Percentiles rank a stretch among this genome's conserved stretches.
Conservation (phyloP, 1,140 invertebrate genomes). For the Caenorhabditis inopinata region DNA sequence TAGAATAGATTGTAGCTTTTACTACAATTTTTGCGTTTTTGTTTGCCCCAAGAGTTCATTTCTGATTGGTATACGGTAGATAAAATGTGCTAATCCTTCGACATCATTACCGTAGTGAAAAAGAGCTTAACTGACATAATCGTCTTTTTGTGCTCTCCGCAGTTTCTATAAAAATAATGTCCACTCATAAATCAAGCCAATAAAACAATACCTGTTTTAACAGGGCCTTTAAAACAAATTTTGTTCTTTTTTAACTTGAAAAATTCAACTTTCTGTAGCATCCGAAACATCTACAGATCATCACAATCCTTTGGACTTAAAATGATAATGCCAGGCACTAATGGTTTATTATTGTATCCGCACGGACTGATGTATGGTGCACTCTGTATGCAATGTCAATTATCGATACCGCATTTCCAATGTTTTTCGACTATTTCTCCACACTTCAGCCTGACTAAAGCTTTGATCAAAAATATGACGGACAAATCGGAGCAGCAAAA, state of each 20-base stretch:
- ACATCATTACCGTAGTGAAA: not conserved
- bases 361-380: not conserved
- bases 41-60: not conserved
- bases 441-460: not conserved
- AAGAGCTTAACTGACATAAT: no score
- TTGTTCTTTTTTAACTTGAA: no score
- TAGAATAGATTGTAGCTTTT: not conserved
- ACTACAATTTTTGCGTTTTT: not conserved
- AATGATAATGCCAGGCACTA: no score
- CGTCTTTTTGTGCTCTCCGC: no score
- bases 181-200: no score
- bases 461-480: not conserved
- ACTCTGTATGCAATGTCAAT: not conserved
- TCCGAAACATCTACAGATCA: no score
- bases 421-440: not conserved
- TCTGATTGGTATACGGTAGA: not conserved
- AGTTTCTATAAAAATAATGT: not conserved
- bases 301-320: no score
- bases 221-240: no score
- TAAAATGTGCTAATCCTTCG: not conserved
- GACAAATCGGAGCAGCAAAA: not conserved
- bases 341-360: not conserved
- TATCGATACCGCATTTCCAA: not conserved
- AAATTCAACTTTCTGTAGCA: no score
- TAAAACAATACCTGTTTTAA: no score